Percentiles rank a stretch among this genome's conserved stretches.
phyloP scores from a whole-genome alignment of 1,140 invertebrate genomes.

The Hyphantria cunea region DNA sequence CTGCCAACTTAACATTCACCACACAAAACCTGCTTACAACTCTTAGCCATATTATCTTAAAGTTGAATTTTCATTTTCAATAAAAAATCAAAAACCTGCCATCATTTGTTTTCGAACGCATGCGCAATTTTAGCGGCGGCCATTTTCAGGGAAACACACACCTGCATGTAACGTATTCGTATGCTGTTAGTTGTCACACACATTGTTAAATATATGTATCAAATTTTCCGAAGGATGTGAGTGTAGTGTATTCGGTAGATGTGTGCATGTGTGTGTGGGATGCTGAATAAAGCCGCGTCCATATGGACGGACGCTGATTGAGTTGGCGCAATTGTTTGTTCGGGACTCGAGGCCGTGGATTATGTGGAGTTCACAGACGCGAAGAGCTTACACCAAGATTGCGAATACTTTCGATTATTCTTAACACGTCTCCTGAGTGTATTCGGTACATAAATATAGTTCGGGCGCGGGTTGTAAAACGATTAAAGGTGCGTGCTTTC shows the following conservation, averaged over 20 bases:
- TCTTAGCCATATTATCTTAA: background rate
- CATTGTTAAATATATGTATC: constrained; percentile 35
- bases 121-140: constrained; percentile 41
- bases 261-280: constrained; percentile 42
- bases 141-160: constrained; percentile 52
- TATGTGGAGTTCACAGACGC: constrained; percentile 15
- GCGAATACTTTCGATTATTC: constrained; percentile 21
- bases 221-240: constrained; percentile 34
- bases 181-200: background rate
- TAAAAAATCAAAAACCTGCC: background rate
- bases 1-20: constrained; percentile 13
- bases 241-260: constrained; percentile 28
- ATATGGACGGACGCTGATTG: constrained; percentile 30
- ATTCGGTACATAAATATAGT: background rate
- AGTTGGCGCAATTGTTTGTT: constrained; percentile 20
- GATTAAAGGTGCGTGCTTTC: background rate
- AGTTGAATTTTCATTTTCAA: constrained; percentile 16
- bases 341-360: constrained; percentile 7
- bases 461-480: background rate
- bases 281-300: constrained; percentile 44
- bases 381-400: constrained; percentile 19
- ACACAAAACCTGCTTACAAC: background rate
- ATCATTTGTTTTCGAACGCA: constrained; percentile 32
- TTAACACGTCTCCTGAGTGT: constrained; percentile 6
- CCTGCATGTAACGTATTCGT: constrained; percentile 10